Conservation (phyloP, 53 echinoderm and acorn worm species). For the Luidia sarsii region DNA sequence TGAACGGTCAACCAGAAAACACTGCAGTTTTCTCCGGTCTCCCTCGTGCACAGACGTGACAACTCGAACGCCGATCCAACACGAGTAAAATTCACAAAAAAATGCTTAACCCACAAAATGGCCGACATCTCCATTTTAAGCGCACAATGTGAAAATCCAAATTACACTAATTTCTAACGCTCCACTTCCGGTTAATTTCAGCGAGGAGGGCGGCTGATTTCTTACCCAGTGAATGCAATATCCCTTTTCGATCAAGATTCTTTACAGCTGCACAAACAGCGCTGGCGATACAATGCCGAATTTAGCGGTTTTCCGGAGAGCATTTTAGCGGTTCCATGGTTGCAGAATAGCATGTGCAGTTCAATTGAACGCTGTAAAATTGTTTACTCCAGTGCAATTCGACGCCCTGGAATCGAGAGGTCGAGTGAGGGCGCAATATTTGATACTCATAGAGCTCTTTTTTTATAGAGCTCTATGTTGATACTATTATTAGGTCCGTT, state of each 20-base stretch:
- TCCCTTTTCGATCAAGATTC: slow-evolving; percentile 6
- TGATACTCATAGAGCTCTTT: no score
- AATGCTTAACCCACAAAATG: no score
- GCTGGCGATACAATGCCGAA: background rate
- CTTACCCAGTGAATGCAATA: slow-evolving; percentile 27
- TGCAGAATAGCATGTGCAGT: slow-evolving; percentile 46
- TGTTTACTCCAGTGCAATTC: slow-evolving; percentile 36
- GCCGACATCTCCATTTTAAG: slow-evolving; percentile 15
- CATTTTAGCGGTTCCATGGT: slow-evolving; percentile 35
- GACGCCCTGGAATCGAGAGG: background rate
- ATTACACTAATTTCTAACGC: slow-evolving; percentile 1
- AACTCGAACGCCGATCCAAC: no score
- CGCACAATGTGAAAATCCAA: slow-evolving; percentile 8
- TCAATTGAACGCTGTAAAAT: background rate
- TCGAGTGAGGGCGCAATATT: slow-evolving; percentile 29
- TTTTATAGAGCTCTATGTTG: no score
- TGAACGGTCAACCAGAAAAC: no score
- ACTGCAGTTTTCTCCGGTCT: no score
- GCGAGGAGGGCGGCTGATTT: background rate
- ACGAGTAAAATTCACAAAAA: no score
- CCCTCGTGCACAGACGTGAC: no score
- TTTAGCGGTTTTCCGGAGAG: slow-evolving; percentile 17
- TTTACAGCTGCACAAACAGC: background rate
- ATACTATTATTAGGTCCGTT: no score
- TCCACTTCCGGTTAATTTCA: background rate